Evolutionary conservation across 2,797 vertebrate genomes (phyloP).

Genomic region (Petrocephalus schoutedeni): DNA sequence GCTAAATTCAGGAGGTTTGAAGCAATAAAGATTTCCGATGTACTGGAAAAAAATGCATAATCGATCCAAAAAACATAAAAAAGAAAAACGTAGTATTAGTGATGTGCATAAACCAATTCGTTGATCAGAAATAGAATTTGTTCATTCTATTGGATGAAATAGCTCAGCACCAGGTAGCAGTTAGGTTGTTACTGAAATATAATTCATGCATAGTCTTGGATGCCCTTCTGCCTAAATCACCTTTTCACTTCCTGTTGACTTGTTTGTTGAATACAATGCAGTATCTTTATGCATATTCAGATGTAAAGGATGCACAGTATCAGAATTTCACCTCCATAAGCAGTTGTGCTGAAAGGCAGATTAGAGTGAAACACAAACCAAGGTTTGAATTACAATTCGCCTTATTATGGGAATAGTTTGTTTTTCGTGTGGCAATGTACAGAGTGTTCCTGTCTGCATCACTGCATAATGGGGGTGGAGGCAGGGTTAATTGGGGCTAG

Average conservation of each 20-base stretch:
- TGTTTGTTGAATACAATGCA: background rate
- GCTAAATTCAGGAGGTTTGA: background rate
- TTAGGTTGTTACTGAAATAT: background rate
- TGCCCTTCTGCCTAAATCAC: background rate
- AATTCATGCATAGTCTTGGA: background rate
- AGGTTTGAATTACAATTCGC: background rate
- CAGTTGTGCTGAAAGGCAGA: background rate
- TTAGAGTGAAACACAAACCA: background rate
- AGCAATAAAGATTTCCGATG: background rate
- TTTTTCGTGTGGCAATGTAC: background rate
- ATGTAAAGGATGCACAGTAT: background rate
- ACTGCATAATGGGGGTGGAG: background rate
- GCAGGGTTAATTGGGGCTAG: background rate
- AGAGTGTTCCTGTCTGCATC: background rate
- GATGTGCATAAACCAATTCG: background rate
- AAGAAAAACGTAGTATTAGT: background rate
- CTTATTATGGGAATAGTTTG: background rate
- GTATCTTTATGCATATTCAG: background rate
- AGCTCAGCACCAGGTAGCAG: background rate
- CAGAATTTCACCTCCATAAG: background rate
- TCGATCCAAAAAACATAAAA: background rate
- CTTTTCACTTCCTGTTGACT: background rate
- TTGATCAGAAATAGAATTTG: background rate
- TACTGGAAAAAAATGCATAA: background rate
- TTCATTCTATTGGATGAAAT: background rate